phyloP scores from a whole-genome alignment of 2,888 invertebrate species.

The Pasiphila rectangulata region DNA sequence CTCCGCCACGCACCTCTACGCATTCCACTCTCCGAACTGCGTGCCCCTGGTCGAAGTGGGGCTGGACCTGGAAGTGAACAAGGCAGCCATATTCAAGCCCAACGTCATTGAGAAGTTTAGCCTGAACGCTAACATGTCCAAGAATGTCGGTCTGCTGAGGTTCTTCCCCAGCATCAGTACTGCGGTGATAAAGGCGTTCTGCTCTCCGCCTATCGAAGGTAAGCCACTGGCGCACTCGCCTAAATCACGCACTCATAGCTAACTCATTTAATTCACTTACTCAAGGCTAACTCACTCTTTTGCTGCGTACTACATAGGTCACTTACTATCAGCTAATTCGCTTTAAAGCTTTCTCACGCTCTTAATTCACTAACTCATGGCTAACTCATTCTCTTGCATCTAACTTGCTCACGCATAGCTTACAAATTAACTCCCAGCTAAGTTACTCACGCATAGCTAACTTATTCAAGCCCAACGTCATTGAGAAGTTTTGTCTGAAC shows the following conservation, averaged over 20 bases:
- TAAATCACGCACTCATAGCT: too few relatives aligned
- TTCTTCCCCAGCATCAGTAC: slow-evolving; percentile 95
- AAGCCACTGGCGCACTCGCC: too few relatives aligned
- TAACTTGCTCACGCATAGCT: too few relatives aligned
- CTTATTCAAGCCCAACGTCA: slow-evolving; percentile 67
- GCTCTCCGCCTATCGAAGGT: slow-evolving; percentile 87
- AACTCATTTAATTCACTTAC: too few relatives aligned
- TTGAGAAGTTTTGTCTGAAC: slow-evolving; percentile 85
- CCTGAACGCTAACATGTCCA: slow-evolving; percentile 87
- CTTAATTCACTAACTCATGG: too few relatives aligned
- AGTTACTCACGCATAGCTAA: too few relatives aligned
- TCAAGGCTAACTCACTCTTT: too few relatives aligned
- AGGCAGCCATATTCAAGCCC: slow-evolving; percentile 67
- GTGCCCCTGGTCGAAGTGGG: slow-evolving; percentile 91
- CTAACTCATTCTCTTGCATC: too few relatives aligned
- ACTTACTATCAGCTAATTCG: too few relatives aligned
- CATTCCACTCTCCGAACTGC: slow-evolving; percentile 94
- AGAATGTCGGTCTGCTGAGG: slow-evolving; percentile 91
- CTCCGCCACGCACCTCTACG: slow-evolving; percentile 86
- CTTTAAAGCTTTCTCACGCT: too few relatives aligned
- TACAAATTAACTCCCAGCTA: slow-evolving; percentile 68
- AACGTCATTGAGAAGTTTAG: slow-evolving; percentile 80
- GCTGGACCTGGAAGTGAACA: slow-evolving; percentile 86
- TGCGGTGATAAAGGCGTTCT: slow-evolving; percentile 86
- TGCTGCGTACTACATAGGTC: too few relatives aligned